Evolutionary conservation across 2,888 invertebrate species (phyloP).

Genomic region (Coremacera marginata): DNA sequence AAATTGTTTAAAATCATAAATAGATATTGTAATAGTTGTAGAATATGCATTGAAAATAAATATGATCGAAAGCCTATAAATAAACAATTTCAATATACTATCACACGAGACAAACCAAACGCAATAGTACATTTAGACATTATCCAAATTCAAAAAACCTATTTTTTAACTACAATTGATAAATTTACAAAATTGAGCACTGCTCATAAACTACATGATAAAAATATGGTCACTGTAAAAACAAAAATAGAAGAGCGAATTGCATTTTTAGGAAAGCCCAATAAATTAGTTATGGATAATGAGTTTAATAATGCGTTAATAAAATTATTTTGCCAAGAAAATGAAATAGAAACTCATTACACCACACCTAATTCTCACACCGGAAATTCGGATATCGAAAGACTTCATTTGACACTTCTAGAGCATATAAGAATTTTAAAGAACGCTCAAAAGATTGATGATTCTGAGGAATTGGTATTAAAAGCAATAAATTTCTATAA

Average conservation of each 20-base stretch:
- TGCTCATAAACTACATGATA: conserved; percentile 42
- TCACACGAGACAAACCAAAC: conserved; percentile 39
- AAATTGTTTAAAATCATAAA: conserved; percentile 41
- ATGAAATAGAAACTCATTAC: conserved; percentile 39
- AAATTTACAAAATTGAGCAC: conserved; percentile 44
- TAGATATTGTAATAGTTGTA: conserved; percentile 28
- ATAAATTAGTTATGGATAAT: conserved; percentile 42
- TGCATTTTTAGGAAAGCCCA: conserved; percentile 35
- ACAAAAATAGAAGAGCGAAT: conserved; percentile 40
- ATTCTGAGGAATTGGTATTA: conserved; percentile 29
- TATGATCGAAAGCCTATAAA: conserved; percentile 40
- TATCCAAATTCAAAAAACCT: conserved; percentile 38
- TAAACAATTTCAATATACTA: conserved; percentile 38
- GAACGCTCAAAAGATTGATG: conserved; percentile 16
- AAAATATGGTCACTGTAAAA: conserved; percentile 43
- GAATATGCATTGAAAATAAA: conserved; percentile 41
- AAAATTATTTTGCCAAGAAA: conserved; percentile 42
- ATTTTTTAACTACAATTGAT: conserved; percentile 43
- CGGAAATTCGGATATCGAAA: conserved; percentile 38
- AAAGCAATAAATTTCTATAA: conserved; percentile 32
- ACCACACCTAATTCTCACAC: conserved; percentile 45
- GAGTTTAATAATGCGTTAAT: conserved; percentile 44
- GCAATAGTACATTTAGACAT: conserved; percentile 43
- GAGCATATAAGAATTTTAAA: conserved; percentile 38
- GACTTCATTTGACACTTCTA: conserved; percentile 31